Base-by-base conservation (phyloP, 2,797 vertebrate genomes). In the Geotrypetes seraphini region DNA sequence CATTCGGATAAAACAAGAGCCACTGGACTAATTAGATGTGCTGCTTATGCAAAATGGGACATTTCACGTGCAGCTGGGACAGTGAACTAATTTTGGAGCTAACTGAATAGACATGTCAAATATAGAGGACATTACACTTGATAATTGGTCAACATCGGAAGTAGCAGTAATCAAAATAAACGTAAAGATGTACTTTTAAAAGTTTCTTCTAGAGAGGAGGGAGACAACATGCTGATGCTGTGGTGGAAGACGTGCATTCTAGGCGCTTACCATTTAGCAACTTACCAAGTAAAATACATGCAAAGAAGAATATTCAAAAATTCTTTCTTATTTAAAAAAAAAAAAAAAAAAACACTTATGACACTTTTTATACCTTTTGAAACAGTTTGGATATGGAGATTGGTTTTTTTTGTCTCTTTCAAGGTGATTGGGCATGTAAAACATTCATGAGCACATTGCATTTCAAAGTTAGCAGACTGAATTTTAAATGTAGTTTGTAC, bases 1-100 rank as follows among this genome's bases (percentile, higher is more conserved):
- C 73, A 92, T 96, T 86, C 89, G 93, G 84, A 97, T 97, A 95
- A 98, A 98, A 77, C 93, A 98, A 60, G 94, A 98, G 66, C 92
- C 94, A 72, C 89, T 98, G 86, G 93, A 98, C 85, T 97, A 82
- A 86, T 82, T 45, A 57, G 71, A 77, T 63, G 27, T 15, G 36
- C 67, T 79, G 75, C 67, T 75, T 75, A 73, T 52, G 61, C 47
- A 71, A 55, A 67, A 31, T 44, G 58, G 59, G 62, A 70, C 47
- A 14, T 66, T 71, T 57, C 48, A 47, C 50, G 57, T 71, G 68
- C 70, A 66, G 66, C 59, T 53, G 72, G 73, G 56, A 74, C 67
- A 61, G 48, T 64, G 57, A 61, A 63, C 55, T 60, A 58, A 62
- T 75, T 59, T 63, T 69, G 72, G 69, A 75, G 73, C 48, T 69